Evolutionary conservation across 2,113 vertebrate species (phyloP), one percentile per base, ranked within the genome.

Genomic region (Antigone vipio): DNA sequence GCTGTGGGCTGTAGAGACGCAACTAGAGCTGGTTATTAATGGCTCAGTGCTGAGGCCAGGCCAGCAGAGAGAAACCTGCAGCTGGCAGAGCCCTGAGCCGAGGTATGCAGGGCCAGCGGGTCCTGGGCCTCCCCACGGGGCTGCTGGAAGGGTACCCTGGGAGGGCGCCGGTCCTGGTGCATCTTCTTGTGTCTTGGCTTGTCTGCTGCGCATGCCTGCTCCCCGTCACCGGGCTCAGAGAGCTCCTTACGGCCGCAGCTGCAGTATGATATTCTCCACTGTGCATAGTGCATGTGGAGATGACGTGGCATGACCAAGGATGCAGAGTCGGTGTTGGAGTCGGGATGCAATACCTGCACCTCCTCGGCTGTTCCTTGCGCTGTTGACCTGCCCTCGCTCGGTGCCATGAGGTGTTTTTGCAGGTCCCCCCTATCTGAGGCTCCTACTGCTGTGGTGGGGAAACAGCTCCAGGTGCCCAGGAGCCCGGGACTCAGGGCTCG

Each of bases 381-480:
- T 73, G 49, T 34, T 0, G 1, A 6, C 29, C 73, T 58, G 59
- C 55, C 45, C 40, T 38, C 0, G 0, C n/a, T 4, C 8, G 0
- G 34, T 53, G 16, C 35, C 74, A 32, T 5, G 0, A 5, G 45
- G 6, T 14, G 71, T 8, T 23, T 42, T 14, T 26, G 38, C 77
- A 64, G 73, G 13, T 10, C 8, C 4, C 14, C 21, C 30, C 75
- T n/a, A 11, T 2, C 22, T 8, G 0, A 15, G 35, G 23, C 20
- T 78, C 34, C 47, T 47, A 20, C 62, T 44, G 27, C 21, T 55
- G 52, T n/a, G 74, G 35, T 5, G 4, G 22, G 20, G 47, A 76
- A 88, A 2, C 7, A 26, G 38, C 60, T 27, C 47, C 0, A 3
- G 3, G 32, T 9, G 42, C 38, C 35, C 64, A 5, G 24, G 30